Percentiles rank a stretch among this genome's conserved stretches.
Conservation (phyloP, 92 coral and sea anemone genomes). For the Actinernus sp. region DNA sequence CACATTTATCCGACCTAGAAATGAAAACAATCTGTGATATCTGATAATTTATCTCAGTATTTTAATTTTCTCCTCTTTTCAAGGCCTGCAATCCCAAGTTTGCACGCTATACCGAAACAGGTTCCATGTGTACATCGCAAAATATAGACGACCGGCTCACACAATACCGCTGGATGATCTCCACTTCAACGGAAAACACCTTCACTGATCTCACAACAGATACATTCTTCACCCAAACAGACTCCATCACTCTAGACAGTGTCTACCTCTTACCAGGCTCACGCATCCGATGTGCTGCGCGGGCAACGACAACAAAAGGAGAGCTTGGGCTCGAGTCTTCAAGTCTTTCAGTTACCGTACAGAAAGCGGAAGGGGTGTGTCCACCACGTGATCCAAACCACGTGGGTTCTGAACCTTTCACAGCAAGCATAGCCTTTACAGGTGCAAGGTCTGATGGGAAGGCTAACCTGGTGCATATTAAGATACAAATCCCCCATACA, state of each 20-base stretch:
- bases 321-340: slow-evolving; percentile 89
- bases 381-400: slow-evolving; percentile 76
- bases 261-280: slow-evolving; percentile 87
- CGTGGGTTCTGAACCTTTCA: slow-evolving; percentile 88
- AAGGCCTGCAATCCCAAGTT: slow-evolving; percentile 97
- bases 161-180: slow-evolving; percentile 89
- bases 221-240: slow-evolving; percentile 84
- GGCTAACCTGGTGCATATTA: slow-evolving; percentile 91
- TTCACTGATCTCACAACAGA: slow-evolving; percentile 70
- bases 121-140: slow-evolving; percentile 88
- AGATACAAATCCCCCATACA: slow-evolving; percentile 85
- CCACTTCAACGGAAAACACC: slow-evolving; percentile 36
- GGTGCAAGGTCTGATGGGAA: slow-evolving; percentile 76
- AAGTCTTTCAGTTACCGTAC: slow-evolving; percentile 69
- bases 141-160: slow-evolving; percentile 80
- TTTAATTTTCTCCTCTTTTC: slow-evolving; percentile 3
- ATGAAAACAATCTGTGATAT: too few species aligned
- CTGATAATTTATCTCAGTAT: not conserved
- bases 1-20: too few species aligned
- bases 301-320: slow-evolving; percentile 78
- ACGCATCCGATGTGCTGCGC: slow-evolving; percentile 88
- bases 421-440: slow-evolving; percentile 86
- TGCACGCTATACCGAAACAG: slow-evolving; percentile 94
- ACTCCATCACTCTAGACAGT: slow-evolving; percentile 85
- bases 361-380: slow-evolving; percentile 78